These are phyloP conservation scores for Baronia brevicornis DNA, from an alignment of 2,888 invertebrate genomes.

Conservation along the genomic window DNA sequence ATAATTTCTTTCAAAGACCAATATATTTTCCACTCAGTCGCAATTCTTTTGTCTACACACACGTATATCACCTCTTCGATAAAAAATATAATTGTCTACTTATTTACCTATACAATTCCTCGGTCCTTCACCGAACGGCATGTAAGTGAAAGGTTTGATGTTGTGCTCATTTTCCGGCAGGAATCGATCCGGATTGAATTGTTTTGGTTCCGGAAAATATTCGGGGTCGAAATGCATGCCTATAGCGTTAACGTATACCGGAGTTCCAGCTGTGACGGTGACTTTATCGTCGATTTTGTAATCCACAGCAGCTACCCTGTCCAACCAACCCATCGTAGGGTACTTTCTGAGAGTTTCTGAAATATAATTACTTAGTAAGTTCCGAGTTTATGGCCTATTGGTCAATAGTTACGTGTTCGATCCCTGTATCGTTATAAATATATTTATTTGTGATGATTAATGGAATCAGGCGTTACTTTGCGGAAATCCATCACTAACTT, in stretches of 20 bases:
- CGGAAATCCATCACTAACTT: too few relatives aligned
- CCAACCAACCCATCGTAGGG: slow-evolving; percentile 41
- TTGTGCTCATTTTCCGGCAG: slow-evolving; percentile 65
- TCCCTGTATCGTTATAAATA: slow-evolving; percentile 11
- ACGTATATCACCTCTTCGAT: not conserved
- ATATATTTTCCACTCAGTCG: not conserved
- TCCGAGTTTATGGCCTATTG: slow-evolving; percentile 32
- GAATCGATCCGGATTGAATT: slow-evolving; percentile 73
- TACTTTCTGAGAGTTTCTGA: slow-evolving; percentile 41
- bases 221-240: slow-evolving; percentile 51
- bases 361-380: not conserved
- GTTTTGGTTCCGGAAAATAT: slow-evolving; percentile 64
- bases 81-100: not conserved
- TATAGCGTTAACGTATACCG: slow-evolving; percentile 29
- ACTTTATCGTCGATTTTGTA: slow-evolving; percentile 36
- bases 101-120: slow-evolving; percentile 71
- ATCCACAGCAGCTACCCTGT: slow-evolving; percentile 29
- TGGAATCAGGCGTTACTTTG: too few relatives aligned
- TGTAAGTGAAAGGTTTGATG: slow-evolving; percentile 32
- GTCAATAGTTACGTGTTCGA: slow-evolving; percentile 28
- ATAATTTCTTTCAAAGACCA: too few relatives aligned
- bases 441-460: too few relatives aligned
- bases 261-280: slow-evolving; percentile 35
- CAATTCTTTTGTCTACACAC: not conserved
- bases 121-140: slow-evolving; percentile 74